Evolutionary conservation across 2,888 invertebrate genomes (phyloP).

Genomic region (Petrolisthes cinctipes): DNA sequence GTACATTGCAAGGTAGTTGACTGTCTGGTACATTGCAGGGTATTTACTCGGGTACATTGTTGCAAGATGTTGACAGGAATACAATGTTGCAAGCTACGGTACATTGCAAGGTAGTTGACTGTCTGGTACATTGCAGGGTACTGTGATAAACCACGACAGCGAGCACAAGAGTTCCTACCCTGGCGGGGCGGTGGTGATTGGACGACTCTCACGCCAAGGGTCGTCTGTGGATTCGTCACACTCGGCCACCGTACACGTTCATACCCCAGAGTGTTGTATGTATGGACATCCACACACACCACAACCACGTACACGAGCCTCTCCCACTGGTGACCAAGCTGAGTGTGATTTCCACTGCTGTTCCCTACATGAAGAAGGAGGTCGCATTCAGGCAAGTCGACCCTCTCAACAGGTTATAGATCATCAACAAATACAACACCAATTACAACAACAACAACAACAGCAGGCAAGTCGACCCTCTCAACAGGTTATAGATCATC

Average conservation of each 20-base stretch:
- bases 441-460: conserved; percentile 55
- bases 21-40: no score
- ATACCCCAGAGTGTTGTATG: conserved; percentile 84
- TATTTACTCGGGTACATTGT: no score
- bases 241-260: conserved; percentile 81
- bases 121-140: conserved; percentile 57
- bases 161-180: conserved; percentile 64
- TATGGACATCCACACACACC: conserved; percentile 74
- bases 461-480: conserved; percentile 50
- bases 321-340: conserved; percentile 68
- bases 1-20: no score
- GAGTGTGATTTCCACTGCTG: conserved; percentile 97
- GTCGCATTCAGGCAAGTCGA: conserved; percentile 80
- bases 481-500: conserved; percentile 47
- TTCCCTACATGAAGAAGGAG: conserved; percentile 91
- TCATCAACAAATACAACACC: conserved; percentile 29
- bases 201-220: conserved; percentile 73
- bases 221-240: conserved; percentile 80
- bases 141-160: conserved; percentile 65
- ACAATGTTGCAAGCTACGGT: no score
- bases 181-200: conserved; percentile 55
- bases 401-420: conserved; percentile 68
- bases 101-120: conserved; percentile 22
- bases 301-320: conserved; percentile 56
- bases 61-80: no score